These are phyloP conservation scores for Holotrichia oblita DNA, from an alignment of 1,140 invertebrate genomes.

Conservation along the genomic window DNA sequence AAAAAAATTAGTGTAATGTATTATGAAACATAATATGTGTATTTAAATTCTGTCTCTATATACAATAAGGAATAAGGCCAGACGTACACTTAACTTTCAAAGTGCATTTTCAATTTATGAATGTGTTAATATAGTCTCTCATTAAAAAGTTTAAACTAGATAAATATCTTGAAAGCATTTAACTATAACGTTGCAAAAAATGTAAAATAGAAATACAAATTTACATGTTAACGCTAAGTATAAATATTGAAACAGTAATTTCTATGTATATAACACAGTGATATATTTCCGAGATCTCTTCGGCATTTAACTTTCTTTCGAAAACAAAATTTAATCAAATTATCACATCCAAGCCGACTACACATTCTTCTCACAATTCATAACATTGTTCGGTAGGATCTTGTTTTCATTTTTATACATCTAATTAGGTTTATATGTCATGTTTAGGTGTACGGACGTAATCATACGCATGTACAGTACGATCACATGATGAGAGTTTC, in stretches of 20 bases:
- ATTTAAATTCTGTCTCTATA: no score
- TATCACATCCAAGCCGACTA: neutral
- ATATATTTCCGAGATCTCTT: constrained; percentile 3
- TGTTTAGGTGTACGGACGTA: no score
- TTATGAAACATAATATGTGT: no score
- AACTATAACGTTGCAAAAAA: neutral
- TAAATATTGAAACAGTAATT: neutral
- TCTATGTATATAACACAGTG: constrained; percentile 19
- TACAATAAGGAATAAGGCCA: no score
- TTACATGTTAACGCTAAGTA: neutral
- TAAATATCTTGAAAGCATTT: neutral
- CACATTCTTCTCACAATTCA: neutral
- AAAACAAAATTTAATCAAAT: constrained; percentile 19
- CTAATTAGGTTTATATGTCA: constrained; percentile 31
- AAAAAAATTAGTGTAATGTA: neutral
- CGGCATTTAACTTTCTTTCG: constrained; percentile 1
- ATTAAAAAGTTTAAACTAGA: neutral
- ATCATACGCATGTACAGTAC: neutral
- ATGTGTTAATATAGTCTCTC: constrained; percentile 18
- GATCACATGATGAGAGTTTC: neutral
- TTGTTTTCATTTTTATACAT: constrained; percentile 9
- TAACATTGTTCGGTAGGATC: neutral
- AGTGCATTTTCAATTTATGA: neutral
- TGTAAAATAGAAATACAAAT: neutral
- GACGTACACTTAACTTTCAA: constrained; percentile 23